Evolutionary conservation across 2,113 vertebrate genomes (phyloP).

Genomic region (Onychostruthus taczanowskii): DNA sequence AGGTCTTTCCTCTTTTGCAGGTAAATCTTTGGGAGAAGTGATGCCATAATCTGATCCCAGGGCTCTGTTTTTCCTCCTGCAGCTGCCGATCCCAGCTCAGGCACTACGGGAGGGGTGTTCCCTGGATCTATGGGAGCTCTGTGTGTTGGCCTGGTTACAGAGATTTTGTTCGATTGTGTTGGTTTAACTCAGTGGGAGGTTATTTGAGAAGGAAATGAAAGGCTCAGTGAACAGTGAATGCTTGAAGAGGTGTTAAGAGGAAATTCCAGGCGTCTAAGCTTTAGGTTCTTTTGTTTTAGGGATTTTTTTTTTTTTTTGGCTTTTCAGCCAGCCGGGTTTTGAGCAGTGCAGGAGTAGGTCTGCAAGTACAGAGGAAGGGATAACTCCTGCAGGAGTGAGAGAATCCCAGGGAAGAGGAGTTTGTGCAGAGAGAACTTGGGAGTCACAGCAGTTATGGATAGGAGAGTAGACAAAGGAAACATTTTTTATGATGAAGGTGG

Average conservation of each 20-base stretch:
- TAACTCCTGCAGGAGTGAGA: neutral
- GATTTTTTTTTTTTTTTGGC: neutral
- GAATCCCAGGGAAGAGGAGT: neutral
- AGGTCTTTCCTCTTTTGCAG: neutral
- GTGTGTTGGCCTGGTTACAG: neutral
- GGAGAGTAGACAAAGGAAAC: rapidly evolving
- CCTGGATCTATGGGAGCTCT: neutral
- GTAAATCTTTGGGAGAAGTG: neutral
- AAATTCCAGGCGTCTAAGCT: neutral
- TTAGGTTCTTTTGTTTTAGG: neutral
- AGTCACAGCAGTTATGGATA: neutral
- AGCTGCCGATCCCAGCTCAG: neutral
- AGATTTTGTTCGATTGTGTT: constrained; percentile 31
- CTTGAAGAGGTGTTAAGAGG: constrained; percentile 39
- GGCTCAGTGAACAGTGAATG: neutral
- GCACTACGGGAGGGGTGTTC: neutral
- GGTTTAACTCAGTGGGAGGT: constrained; percentile 52
- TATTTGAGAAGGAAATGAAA: constrained; percentile 50
- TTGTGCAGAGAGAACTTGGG: neutral
- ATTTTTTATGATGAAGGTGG: rapidly evolving
- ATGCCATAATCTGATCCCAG: rapidly evolving
- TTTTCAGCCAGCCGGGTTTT: neutral
- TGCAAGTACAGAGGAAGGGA: neutral
- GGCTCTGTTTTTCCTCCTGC: neutral
- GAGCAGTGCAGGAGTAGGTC: neutral